Percentiles rank a stretch among this genome's conserved stretches.
Evolutionary conservation across 2,113 vertebrate genomes (phyloP).

Genomic region (Gopherus flavomarginatus): DNA sequence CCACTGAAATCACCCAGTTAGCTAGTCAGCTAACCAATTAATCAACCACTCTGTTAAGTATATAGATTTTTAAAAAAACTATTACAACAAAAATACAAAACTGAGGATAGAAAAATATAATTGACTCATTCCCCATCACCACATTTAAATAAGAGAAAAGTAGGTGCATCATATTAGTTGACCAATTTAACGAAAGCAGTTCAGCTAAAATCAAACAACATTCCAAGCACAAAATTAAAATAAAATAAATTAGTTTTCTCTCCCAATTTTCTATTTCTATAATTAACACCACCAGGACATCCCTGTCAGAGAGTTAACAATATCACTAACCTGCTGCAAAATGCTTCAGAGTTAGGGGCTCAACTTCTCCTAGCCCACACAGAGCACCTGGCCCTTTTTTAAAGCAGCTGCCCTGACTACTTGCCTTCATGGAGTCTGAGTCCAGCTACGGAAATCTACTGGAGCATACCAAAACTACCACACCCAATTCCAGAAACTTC

Average conservation of each 20-base stretch:
- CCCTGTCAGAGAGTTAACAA: neutral
- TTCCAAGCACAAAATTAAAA: neutral
- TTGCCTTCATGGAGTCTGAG: too few relatives aligned
- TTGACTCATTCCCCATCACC: neutral
- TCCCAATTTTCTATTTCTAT: neutral
- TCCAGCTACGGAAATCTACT: too few relatives aligned
- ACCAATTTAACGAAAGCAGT: neutral
- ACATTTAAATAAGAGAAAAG: neutral
- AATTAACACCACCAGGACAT: neutral
- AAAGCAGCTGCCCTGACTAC: too few relatives aligned
- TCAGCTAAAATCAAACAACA: neutral
- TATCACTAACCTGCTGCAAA: neutral
- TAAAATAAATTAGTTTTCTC: neutral
- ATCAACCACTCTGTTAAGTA: neutral
- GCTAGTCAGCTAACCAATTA: neutral
- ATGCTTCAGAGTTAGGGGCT: neutral
- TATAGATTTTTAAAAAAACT: neutral
- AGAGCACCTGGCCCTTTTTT: neutral
- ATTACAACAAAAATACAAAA: neutral
- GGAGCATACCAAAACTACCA: too few relatives aligned
- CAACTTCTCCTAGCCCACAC: neutral
- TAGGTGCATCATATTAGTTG: neutral
- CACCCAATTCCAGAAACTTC: too few relatives aligned
- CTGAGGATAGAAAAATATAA: neutral
- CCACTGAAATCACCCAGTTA: neutral